A percentile compares a stretch with the other conserved stretches of the same genome.
Conservation (phyloP, 2,888 invertebrate genomes). For the Listrodromus nycthemerus region DNA sequence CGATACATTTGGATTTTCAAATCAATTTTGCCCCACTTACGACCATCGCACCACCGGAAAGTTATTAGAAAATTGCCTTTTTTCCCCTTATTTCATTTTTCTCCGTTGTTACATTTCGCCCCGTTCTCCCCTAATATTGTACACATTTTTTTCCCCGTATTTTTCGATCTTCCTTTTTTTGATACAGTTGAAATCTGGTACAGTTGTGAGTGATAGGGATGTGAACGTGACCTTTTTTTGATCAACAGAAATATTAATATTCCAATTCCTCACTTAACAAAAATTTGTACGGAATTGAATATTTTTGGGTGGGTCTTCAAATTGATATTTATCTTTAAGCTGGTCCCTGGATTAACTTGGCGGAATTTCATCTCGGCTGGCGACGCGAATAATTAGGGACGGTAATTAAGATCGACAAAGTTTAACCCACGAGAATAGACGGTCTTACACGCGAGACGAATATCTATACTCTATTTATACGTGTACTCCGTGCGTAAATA, state of each 20-base stretch:
- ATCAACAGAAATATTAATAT: background rate
- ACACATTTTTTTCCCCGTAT: no score
- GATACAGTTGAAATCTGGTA: no score
- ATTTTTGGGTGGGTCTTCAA: background rate
- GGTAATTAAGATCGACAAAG: slow-evolving; percentile 62
- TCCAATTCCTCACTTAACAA: background rate
- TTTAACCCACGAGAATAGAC: slow-evolving; percentile 34
- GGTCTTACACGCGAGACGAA: background rate
- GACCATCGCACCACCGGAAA: no score
- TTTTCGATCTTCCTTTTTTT: no score
- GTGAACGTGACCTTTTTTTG: no score
- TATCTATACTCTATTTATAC: background rate
- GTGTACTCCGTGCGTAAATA: background rate
- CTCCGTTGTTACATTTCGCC: no score
- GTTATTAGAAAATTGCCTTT: no score
- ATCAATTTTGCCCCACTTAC: no score
- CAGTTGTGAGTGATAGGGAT: no score
- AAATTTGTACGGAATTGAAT: background rate
- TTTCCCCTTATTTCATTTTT: no score
- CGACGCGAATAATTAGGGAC: slow-evolving; percentile 59
- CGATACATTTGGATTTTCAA: no score
- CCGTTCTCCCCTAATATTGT: no score
- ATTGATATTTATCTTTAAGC: background rate
- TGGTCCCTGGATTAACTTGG: background rate
- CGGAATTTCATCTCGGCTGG: slow-evolving; percentile 4